Percentiles rank a stretch among this genome's conserved stretches.
Evolutionary conservation across 2,797 vertebrate species (phyloP).

Genomic region (Labeo calbasu): DNA sequence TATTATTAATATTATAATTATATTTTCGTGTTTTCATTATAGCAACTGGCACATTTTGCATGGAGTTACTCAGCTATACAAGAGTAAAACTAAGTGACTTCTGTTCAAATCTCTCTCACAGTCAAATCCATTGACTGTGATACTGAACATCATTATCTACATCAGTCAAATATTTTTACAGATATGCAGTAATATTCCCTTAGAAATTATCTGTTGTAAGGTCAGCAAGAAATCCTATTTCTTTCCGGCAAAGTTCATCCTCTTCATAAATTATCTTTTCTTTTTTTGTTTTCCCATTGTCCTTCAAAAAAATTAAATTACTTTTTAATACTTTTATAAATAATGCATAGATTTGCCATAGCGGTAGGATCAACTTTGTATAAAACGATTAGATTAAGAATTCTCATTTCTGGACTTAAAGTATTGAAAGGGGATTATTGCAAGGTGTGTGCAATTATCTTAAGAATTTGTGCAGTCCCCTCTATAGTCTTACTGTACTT

Average conservation of each 20-base stretch:
- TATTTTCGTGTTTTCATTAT: background rate
- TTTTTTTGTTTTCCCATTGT: slow-evolving; percentile 32
- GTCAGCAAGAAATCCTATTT: background rate
- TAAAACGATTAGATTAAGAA: slow-evolving; percentile 46
- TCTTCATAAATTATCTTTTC: background rate
- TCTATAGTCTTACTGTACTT: background rate
- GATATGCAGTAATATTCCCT: background rate
- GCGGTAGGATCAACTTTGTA: slow-evolving; percentile 31
- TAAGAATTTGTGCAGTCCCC: slow-evolving; percentile 14
- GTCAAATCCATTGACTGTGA: background rate
- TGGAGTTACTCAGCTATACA: background rate
- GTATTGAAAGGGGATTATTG: slow-evolving; percentile 19
- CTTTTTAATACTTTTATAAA: slow-evolving; percentile 21
- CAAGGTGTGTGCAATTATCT: slow-evolving; percentile 4
- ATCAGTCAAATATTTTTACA: background rate
- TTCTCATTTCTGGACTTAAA: slow-evolving; percentile 29
- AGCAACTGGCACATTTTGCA: background rate
- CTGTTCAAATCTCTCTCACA: background rate
- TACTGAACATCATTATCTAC: background rate
- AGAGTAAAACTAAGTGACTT: no score
- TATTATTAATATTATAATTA: background rate
- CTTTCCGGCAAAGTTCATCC: background rate
- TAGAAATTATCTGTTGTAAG: background rate
- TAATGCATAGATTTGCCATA: slow-evolving; percentile 14
- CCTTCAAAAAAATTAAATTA: slow-evolving; percentile 44